Evolutionary conservation across 2,797 vertebrate genomes (phyloP).

Genomic region (Megaceryle alcyon): DNA sequence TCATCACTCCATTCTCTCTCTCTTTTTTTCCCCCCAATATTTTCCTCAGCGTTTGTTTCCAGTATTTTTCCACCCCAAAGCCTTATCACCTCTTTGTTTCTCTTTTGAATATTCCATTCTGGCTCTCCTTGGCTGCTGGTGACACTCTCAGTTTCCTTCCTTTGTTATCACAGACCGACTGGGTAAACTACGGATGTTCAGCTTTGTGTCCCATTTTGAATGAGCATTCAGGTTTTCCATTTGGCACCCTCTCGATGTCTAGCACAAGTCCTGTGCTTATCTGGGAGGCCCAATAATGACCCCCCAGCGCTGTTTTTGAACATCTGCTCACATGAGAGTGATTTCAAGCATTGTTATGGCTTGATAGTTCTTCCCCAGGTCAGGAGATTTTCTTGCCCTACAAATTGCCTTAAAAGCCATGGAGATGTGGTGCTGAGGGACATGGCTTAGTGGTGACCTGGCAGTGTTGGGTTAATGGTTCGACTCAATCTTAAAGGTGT

Average conservation of each 20-base stretch:
- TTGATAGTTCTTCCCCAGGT: not conserved
- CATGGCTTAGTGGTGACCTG: not conserved
- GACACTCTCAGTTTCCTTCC: slow-evolving; percentile 36
- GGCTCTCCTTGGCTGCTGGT: not conserved
- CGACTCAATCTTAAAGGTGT: not conserved
- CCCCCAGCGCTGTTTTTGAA: not conserved
- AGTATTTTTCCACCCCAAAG: slow-evolving; percentile 23
- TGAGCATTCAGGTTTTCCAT: slow-evolving; percentile 27
- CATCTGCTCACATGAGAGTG: not conserved
- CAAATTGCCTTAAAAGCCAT: not conserved
- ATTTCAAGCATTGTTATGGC: not conserved
- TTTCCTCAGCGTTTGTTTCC: not conserved
- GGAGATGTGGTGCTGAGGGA: not conserved
- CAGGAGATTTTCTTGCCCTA: not conserved
- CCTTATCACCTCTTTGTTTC: slow-evolving; percentile 40
- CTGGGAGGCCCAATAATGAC: not conserved
- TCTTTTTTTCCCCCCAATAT: not conserved
- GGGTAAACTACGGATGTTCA: not conserved
- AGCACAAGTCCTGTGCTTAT: not conserved
- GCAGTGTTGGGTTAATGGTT: not conserved
- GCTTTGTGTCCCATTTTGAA: not conserved
- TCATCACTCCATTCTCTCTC: not conserved
- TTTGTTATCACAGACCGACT: slow-evolving; percentile 9
- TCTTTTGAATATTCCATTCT: not conserved
- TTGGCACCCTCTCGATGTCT: not conserved